phyloP scores from a whole-genome alignment of 2,113 vertebrate species.

The Murina feae region DNA sequence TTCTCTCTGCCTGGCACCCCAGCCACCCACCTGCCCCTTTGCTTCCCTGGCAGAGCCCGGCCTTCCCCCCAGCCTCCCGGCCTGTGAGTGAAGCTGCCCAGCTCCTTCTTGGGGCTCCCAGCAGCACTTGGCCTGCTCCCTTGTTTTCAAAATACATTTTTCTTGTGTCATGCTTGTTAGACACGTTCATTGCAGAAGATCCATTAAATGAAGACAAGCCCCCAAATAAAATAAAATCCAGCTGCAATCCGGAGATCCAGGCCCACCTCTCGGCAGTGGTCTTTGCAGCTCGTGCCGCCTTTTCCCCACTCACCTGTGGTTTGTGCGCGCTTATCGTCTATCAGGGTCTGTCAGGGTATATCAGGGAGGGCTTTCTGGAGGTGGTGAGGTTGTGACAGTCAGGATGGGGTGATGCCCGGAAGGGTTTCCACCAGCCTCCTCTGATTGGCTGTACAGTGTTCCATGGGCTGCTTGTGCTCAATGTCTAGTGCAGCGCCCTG shows the following conservation, averaged over 20 bases:
- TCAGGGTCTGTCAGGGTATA: no score
- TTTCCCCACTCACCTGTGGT: background rate
- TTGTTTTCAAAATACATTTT: background rate
- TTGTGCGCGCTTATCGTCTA: no score
- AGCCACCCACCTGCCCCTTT: background rate
- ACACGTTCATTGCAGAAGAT: background rate
- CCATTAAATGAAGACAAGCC: background rate
- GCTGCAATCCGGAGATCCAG: no score
- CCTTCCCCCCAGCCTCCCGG: background rate
- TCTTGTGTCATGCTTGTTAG: background rate
- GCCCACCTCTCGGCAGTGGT: fast-evolving
- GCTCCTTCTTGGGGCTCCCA: background rate
- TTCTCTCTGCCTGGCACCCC: background rate
- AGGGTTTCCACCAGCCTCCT: background rate
- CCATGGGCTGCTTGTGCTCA: no score
- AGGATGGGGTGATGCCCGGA: no score
- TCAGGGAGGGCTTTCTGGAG: no score
- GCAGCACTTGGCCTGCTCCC: background rate
- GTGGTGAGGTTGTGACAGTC: no score
- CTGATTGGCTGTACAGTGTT: fast-evolving
- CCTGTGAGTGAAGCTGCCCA: background rate
- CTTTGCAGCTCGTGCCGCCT: background rate
- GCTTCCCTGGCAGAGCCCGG: background rate
- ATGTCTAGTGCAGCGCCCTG: fast-evolving
- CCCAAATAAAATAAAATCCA: background rate